phyloP scores from a whole-genome alignment of 64 coral and sea anemone genomes.

The Montipora efflorescens region DNA sequence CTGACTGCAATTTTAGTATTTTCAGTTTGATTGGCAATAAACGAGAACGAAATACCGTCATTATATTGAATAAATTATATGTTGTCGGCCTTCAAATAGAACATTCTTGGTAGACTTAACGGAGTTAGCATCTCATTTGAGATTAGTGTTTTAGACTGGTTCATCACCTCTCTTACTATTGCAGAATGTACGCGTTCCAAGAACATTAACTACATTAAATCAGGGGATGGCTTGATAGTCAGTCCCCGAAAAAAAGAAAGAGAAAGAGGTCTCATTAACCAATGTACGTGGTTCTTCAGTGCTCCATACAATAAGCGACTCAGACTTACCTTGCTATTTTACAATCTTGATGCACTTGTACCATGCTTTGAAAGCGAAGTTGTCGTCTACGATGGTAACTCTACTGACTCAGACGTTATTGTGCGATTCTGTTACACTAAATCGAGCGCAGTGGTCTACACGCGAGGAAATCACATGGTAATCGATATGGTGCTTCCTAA shows the following conservation, averaged over 20 bases:
- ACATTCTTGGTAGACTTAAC: too few species aligned
- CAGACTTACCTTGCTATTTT: constrained; percentile 14
- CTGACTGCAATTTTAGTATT: too few species aligned
- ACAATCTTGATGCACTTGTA: constrained; percentile 12
- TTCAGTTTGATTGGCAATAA: too few species aligned
- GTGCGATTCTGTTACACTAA: constrained; percentile 52
- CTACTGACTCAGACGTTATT: not conserved
- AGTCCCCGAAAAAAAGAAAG: not conserved
- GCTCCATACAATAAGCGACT: constrained; percentile 2
- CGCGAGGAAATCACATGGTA: constrained; percentile 39
- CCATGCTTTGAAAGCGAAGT: constrained; percentile 24
- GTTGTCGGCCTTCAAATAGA: too few species aligned
- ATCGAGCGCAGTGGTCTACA: constrained; percentile 19
- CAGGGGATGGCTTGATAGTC: constrained; percentile 1
- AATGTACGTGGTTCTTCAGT: constrained; percentile 27
- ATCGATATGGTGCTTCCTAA: constrained; percentile 1
- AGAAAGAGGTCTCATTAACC: constrained; percentile 12
- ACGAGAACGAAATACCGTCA: too few species aligned
- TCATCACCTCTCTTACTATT: not conserved
- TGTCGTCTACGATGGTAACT: constrained; percentile 30
- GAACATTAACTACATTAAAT: not conserved
- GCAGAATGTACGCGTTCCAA: constrained; percentile 50
- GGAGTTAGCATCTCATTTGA: too few species aligned
- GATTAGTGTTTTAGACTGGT: too few species aligned
- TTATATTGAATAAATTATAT: too few species aligned